These are phyloP conservation scores for Chaetophractus vellerosus DNA, from an alignment of 2,797 vertebrate species.

Conservation along the genomic window DNA sequence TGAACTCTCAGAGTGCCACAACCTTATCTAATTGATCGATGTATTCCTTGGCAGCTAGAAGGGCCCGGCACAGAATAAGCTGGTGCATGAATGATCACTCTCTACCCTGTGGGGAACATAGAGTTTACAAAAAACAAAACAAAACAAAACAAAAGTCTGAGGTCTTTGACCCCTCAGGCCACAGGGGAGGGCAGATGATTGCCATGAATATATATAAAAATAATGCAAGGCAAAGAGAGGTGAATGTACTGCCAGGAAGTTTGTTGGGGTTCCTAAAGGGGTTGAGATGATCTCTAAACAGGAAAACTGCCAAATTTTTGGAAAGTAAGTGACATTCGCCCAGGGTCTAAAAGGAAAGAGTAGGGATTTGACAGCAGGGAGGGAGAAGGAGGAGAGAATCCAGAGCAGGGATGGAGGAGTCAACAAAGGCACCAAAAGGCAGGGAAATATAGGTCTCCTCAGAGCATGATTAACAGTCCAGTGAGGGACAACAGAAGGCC, in stretches of 20 bases:
- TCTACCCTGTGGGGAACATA: neutral
- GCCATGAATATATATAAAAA: constrained; percentile 34
- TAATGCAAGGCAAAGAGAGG: neutral
- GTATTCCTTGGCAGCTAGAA: neutral
- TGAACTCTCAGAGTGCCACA: neutral
- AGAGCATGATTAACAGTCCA: neutral
- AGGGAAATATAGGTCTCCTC: neutral
- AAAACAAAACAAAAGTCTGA: constrained; percentile 16
- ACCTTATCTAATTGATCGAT: constrained; percentile 49
- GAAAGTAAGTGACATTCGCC: neutral
- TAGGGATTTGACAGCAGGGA: neutral
- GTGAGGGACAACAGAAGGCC: no score
- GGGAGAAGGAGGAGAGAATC: neutral
- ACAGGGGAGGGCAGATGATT: neutral
- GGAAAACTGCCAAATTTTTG: constrained; percentile 27
- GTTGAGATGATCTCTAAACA: neutral
- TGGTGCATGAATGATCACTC: neutral
- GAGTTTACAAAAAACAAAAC: constrained; percentile 61
- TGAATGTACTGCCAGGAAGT: neutral
- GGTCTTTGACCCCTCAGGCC: neutral
- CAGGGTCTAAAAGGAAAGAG: neutral
- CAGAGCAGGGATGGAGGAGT: no score
- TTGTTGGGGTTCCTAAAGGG: neutral
- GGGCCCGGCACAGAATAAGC: neutral
- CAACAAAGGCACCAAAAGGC: neutral